These are phyloP conservation scores for Bombus turneri DNA, from an alignment of 1,140 invertebrate species.

Conservation along the genomic window DNA sequence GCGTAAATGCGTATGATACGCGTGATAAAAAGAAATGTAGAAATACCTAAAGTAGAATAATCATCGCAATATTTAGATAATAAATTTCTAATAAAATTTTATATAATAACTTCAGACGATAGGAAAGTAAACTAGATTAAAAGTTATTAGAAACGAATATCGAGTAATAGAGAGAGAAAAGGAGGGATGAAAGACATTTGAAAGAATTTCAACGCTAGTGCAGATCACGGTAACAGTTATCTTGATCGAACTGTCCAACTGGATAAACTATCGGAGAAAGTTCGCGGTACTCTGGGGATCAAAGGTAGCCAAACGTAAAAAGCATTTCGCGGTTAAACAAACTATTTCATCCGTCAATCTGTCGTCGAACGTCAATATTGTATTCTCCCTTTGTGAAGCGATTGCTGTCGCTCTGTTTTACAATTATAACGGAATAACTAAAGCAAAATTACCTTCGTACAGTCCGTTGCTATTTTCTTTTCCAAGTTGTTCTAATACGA, in stretches of 20 bases:
- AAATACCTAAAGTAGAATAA: background rate
- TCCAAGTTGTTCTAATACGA: background rate
- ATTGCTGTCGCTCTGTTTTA: background rate
- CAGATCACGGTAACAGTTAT: background rate
- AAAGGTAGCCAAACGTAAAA: constrained; percentile 7
- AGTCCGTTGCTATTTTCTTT: background rate
- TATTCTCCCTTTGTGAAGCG: background rate
- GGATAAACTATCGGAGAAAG: constrained; percentile 40
- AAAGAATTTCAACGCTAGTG: background rate
- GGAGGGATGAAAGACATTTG: background rate
- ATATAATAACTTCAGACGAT: background rate
- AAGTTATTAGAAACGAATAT: background rate
- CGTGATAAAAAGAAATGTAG: background rate
- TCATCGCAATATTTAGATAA: background rate
- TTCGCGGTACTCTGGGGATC: background rate
- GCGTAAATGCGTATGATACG: too few species aligned
- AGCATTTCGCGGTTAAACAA: constrained; percentile 22
- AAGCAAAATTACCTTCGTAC: background rate
- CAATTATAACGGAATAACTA: background rate
- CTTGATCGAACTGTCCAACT: constrained; percentile 27
- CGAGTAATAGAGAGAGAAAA: background rate
- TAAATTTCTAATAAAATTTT: background rate
- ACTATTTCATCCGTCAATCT: constrained; percentile 24
- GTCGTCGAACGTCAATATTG: background rate
- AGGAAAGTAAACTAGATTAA: background rate